phyloP scores from a whole-genome alignment of 1,140 invertebrate genomes.

The Nixonia krombeini region DNA sequence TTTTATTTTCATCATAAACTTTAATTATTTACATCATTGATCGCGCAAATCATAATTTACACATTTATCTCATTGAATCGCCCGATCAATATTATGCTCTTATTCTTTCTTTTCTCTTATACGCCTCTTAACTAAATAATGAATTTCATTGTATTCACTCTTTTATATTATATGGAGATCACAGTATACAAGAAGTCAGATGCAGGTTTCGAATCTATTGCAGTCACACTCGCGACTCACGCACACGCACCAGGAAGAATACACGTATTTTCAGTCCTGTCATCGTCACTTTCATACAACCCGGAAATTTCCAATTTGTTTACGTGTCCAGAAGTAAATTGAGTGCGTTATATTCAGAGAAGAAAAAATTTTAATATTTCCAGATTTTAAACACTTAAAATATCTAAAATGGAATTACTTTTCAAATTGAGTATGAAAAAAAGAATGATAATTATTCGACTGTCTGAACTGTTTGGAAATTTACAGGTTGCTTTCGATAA shows the following conservation, averaged over 20 bases:
- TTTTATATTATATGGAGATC: constrained; percentile 68
- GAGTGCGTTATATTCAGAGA: constrained; percentile 13
- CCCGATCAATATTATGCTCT: constrained; percentile 43
- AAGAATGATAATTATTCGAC: too few species aligned
- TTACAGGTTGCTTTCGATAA: constrained; percentile 30
- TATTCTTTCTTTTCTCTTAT: constrained; percentile 35
- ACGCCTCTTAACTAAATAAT: constrained; percentile 44
- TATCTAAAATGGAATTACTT: too few species aligned
- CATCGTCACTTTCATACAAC: too few species aligned
- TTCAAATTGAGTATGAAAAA: too few species aligned
- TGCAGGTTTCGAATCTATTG: constrained; percentile 63
- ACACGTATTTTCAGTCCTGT: too few species aligned
- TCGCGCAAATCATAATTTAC: constrained; percentile 48
- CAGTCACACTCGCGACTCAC: constrained; percentile 49
- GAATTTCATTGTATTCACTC: constrained; percentile 57
- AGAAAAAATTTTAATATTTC: too few species aligned
- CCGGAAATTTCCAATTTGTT: too few species aligned
- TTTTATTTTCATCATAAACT: constrained; percentile 50
- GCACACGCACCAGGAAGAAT: constrained; percentile 2
- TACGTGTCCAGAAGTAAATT: too few species aligned
- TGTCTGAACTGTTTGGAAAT: constrained; percentile 8
- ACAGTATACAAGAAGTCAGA: constrained; percentile 72
- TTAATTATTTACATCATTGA: constrained; percentile 63
- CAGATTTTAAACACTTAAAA: too few species aligned
- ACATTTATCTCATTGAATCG: constrained; percentile 28